Conservation (phyloP, 1,140 invertebrate species). For the Hycleus cichorii region DNA sequence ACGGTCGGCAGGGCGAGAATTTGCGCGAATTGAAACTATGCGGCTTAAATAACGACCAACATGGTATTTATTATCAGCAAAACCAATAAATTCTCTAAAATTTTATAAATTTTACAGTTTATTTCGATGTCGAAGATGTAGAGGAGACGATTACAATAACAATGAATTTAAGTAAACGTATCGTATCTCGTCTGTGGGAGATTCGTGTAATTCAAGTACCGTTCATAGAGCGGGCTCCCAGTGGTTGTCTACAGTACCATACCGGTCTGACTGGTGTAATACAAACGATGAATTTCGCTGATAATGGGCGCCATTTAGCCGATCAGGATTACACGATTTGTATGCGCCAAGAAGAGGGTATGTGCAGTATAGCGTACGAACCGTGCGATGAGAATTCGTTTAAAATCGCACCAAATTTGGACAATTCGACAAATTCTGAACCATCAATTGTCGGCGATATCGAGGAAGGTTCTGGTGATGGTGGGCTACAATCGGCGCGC, state of each 20-base stretch:
- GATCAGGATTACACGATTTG: constrained; percentile 72
- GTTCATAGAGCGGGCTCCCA: constrained; percentile 63
- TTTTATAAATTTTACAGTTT: constrained; percentile 46
- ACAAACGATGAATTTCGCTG: constrained; percentile 70
- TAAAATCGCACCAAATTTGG: constrained; percentile 54
- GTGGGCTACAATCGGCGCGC: constrained; percentile 20
- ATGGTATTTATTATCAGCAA: constrained; percentile 47
- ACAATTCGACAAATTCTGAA: constrained; percentile 14
- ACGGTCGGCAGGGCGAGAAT: constrained; percentile 47
- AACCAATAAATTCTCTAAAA: background rate
- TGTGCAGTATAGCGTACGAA: constrained; percentile 69
- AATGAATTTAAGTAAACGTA: constrained; percentile 50
- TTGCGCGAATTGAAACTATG: constrained; percentile 59
- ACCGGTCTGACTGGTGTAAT: constrained; percentile 50
- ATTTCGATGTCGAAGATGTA: constrained; percentile 54
- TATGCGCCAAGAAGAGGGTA: constrained; percentile 58
- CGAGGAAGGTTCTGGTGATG: constrained; percentile 45
- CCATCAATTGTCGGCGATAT: constrained; percentile 24
- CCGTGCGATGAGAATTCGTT: constrained; percentile 70
- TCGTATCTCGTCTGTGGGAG: constrained; percentile 65
- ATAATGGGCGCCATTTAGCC: constrained; percentile 72
- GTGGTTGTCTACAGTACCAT: constrained; percentile 66
- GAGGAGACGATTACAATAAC: constrained; percentile 47
- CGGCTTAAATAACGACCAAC: constrained; percentile 76
- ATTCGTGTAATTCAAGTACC: constrained; percentile 57